Evolutionary conservation across 2,888 invertebrate genomes (phyloP).

Genomic region (Branchellion lobata): DNA sequence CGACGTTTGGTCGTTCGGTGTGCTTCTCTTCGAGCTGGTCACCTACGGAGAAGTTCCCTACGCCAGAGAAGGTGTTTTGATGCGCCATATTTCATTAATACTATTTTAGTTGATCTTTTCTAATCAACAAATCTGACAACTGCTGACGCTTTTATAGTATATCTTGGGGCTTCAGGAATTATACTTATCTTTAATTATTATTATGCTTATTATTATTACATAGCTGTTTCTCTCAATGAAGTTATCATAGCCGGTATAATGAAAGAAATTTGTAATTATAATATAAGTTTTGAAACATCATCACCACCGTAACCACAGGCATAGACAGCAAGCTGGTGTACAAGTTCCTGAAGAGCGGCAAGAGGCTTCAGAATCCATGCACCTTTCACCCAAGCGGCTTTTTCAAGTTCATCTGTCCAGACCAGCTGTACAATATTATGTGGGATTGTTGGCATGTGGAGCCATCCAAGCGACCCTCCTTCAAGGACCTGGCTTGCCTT

Average conservation of each 20-base stretch:
- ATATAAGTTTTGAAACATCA: too few relatives aligned
- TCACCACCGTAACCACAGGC: too few relatives aligned
- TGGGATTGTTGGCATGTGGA: background rate
- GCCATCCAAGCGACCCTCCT: background rate
- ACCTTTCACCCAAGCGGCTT: background rate
- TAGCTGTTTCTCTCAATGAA: too few relatives aligned
- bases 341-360: background rate
- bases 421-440: constrained; percentile 7
- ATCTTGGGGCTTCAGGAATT: too few relatives aligned
- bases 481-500: background rate
- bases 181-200: too few relatives aligned
- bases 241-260: too few relatives aligned
- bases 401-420: constrained; percentile 10
- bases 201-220: too few relatives aligned
- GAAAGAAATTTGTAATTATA: too few relatives aligned
- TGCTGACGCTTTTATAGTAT: too few relatives aligned
- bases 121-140: too few relatives aligned
- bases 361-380: constrained; percentile 12
- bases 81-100: background rate
- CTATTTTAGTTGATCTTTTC: background rate
- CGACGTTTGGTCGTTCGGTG: constrained; percentile 98
- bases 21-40: constrained; percentile 91
- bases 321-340: background rate
- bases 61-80: constrained; percentile 65
- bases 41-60: constrained; percentile 95